These are phyloP conservation scores for Microctonus aethiopoides DNA, from an alignment of 2,888 invertebrate genomes.

Conservation along the genomic window DNA sequence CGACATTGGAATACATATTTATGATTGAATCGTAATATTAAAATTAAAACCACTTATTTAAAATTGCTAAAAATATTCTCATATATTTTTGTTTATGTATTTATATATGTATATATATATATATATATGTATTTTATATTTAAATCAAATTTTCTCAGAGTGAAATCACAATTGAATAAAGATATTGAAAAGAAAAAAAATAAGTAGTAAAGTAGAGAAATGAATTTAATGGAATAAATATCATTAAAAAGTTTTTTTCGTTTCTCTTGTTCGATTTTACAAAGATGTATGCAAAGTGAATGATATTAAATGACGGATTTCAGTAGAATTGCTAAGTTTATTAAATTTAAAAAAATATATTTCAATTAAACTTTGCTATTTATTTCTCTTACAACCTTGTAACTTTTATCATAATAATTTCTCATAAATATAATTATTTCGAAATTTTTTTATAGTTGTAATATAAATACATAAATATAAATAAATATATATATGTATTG, in stretches of 20 bases:
- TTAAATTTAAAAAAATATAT: no score
- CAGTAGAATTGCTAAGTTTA: no score
- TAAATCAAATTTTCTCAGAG: background rate
- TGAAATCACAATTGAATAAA: background rate
- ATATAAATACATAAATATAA: no score
- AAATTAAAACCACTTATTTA: background rate
- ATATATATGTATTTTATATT: background rate
- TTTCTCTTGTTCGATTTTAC: background rate
- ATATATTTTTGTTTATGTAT: background rate
- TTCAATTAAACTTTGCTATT: no score
- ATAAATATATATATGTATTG: background rate
- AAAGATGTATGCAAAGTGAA: background rate
- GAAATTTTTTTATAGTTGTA: no score
- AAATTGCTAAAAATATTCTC: background rate
- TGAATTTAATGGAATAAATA: background rate
- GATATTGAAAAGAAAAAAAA: background rate
- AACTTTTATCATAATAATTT: no score
- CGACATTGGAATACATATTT: slow-evolving; percentile 64
- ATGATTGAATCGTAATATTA: slow-evolving; percentile 58
- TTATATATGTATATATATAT: no score
- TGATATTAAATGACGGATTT: no score
- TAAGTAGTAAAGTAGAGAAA: background rate
- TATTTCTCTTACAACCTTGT: no score
- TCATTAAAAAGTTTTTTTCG: background rate
- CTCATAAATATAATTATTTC: no score